Base-by-base conservation (phyloP, 2,888 invertebrate species). In the Athalia cordata region DNA sequence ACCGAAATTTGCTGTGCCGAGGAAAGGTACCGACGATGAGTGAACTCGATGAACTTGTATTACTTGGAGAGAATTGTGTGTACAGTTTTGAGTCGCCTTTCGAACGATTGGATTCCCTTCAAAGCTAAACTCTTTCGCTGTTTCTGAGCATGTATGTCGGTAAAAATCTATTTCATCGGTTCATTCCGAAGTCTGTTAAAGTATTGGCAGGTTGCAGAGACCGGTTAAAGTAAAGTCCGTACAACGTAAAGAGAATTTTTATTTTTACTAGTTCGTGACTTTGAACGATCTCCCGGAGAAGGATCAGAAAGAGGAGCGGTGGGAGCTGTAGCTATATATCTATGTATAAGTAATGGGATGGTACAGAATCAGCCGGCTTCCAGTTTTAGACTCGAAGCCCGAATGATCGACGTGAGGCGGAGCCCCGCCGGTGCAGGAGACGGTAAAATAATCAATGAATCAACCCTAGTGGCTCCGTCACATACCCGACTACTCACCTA, bases 401-500 rank as follows among this genome's bases (percentile, higher is more conserved):
- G 50, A 11, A 29, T 50, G 67, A 67, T 49, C 67, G 50, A 29
- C 67, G 52, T 8, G 52, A 29, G 52, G 43, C 47, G 15, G 29
- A 52, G 8, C 43, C 4, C 29, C 6, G 6, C 15, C 7, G 55
- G 8, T 15, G 9, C 62, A 43, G 52, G 29, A 9, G 11, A 15
- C 7, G 5, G 5, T 4, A 52, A 67, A 68, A 68, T 68, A 68
- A 68, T 68, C 67, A 55, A 68, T 68, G 67, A 52, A 52, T 29
- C 52, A 68, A 68, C 45, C 67, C 67, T 52, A n/a, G n/a, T n/a
- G n/a, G n/a, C 52, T 55, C 11, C 6, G 50, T 29, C 43, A 29
- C 67, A 70, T 57, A 59, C 55, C 13, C 52, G 9, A 52, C 9
- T 57, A 70, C 7, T 85, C 80, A 78, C 82, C 66, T 82, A 83